These are phyloP conservation scores for Muntiacus muntjak DNA, from an alignment of 2,113 vertebrate species.

Conservation along the genomic window DNA sequence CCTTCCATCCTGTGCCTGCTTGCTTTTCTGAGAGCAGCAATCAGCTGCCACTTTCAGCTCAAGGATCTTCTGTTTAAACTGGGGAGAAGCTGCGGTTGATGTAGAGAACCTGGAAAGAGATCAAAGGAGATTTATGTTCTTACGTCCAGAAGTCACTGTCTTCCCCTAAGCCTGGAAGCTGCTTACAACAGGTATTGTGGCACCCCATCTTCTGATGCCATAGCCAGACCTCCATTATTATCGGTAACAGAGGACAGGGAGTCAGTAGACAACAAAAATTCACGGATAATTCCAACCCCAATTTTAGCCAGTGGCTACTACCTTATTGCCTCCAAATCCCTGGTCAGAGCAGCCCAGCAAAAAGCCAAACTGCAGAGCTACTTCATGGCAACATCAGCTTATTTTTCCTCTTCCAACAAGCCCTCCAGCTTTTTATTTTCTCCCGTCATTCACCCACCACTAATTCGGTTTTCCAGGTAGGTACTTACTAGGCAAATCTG, in stretches of 20 bases:
- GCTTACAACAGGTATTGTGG: background rate
- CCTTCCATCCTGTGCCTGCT: background rate
- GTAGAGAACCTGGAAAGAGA: background rate
- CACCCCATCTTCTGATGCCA: background rate
- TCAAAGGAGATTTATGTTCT: background rate
- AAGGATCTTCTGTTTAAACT: background rate
- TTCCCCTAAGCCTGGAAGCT: background rate
- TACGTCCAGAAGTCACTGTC: background rate
- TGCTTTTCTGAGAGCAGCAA: background rate
- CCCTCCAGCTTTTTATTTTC: background rate
- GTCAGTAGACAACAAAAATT: constrained; percentile 17
- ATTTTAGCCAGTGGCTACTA: background rate
- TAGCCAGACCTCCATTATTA: background rate
- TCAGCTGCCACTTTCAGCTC: background rate
- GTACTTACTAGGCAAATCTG: background rate
- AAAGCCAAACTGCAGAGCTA: background rate
- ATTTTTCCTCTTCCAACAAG: background rate
- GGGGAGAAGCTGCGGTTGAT: background rate
- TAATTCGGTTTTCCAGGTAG: background rate
- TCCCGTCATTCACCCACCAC: background rate
- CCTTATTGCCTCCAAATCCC: background rate
- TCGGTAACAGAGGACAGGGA: background rate
- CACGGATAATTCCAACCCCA: background rate
- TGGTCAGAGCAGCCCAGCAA: background rate
- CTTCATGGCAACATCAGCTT: background rate